These are phyloP conservation scores for Romanomermis culicivorax DNA, from an alignment of 2,888 invertebrate genomes.

Conservation along the genomic window DNA sequence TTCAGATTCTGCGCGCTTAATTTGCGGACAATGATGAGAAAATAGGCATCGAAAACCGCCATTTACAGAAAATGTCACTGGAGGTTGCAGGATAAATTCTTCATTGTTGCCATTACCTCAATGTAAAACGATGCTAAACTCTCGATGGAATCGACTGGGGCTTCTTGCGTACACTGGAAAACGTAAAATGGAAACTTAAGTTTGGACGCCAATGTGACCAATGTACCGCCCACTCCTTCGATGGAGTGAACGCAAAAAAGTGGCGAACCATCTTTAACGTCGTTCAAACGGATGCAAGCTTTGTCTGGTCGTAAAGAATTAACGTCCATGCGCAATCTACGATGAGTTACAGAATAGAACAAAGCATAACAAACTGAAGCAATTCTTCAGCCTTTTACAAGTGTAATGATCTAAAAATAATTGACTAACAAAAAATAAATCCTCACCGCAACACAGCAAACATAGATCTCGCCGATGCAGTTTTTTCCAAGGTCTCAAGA, in stretches of 20 bases:
- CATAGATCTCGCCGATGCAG: no score
- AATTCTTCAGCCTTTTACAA: neutral
- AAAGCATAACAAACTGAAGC: no score
- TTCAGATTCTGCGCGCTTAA: neutral
- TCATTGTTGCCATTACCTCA: constrained; percentile 12
- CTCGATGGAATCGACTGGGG: constrained; percentile 37
- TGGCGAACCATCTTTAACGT: constrained; percentile 22
- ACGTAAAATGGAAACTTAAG: constrained; percentile 59
- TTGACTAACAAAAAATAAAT: no score
- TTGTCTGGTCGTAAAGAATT: constrained; percentile 53
- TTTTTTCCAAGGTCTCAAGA: constrained; percentile 15
- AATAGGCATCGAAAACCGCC: no score
- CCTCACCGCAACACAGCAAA: neutral
- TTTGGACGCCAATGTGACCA: constrained; percentile 48
- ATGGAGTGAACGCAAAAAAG: constrained; percentile 50
- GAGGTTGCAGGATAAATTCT: no score
- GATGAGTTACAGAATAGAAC: no score
- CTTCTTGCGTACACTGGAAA: constrained; percentile 57
- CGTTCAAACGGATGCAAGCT: constrained; percentile 41
- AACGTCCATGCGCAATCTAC: constrained; percentile 27
- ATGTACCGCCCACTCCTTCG: constrained; percentile 53
- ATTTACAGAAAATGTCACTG: no score
- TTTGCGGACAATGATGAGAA: neutral
- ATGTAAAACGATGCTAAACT: constrained; percentile 24
- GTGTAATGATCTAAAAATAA: neutral